Evolutionary conservation across 2,113 vertebrate genomes (phyloP), one percentile per base, ranked within the genome.

Genomic region (Clarias batrachus): DNA sequence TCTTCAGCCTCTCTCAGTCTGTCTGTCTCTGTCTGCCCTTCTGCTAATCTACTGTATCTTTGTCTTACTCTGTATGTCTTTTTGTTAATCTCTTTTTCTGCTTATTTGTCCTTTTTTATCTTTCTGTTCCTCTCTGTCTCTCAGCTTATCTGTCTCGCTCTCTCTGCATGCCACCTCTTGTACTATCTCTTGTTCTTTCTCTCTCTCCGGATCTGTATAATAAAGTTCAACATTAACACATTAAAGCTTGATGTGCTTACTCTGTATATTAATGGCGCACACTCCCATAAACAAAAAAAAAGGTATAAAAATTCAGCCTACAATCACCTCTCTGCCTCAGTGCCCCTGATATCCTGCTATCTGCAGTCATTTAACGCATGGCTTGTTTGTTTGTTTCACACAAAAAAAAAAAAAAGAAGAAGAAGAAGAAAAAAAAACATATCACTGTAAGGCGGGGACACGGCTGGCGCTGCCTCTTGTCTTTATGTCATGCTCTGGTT

Each of bases 301-400:
- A 80, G 56, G 78, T 80, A 60, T 80, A 33, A 12, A 80, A 37
- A 82, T 66, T 82, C 62, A 66, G 62, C 41, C 81, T 16, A 27
- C 41, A 52, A 52, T 82, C 81, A 27, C 13, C 62, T 66, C 62
- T 65, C 41, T 82, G 81, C 81, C 62, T 82, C 81, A 54, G 37
- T 82, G 62, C 81, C 37, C 37, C 62, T 52, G 14, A 66, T 82
- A 82, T 82, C 62, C 37, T 82, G 62, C 41, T 82, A 66, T 83
- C 48, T 84, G 87, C 71, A 87, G 84, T 87, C 84, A 87, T 88
- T 89, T 88, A 90, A 88, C 81, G 87, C 87, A 87, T 83, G 83
- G 83, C 63, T 85, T 87, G 62, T 87, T 90, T 87, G 81, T 87
- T 89, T 83, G 83, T 90, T 87, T 87, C 56, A 3, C 30, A 62